Percentiles rank a stretch among this genome's conserved stretches.
phyloP scores from a whole-genome alignment of 2,797 vertebrate genomes.

The Chanos chanos region DNA sequence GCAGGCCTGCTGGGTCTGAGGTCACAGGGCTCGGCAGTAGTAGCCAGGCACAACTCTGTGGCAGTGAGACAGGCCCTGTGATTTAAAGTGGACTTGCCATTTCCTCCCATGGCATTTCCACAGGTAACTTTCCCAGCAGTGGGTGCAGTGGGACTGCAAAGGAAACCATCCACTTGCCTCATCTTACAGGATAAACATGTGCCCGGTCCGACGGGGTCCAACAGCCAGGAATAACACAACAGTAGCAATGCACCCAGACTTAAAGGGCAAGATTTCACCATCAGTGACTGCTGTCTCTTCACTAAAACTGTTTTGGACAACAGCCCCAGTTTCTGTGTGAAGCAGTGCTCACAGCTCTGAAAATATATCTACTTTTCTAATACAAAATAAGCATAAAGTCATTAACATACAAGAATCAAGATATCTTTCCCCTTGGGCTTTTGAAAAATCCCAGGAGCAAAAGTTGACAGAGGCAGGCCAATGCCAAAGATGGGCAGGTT shows the following conservation, averaged over 20 bases:
- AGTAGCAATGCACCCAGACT: not conserved
- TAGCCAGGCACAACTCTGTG: too few relatives aligned
- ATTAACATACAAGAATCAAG: constrained; percentile 1
- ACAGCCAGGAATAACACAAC: not conserved
- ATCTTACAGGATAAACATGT: not conserved
- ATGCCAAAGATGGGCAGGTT: constrained; percentile 1
- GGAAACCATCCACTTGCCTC: too few relatives aligned
- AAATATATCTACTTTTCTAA: constrained; percentile 1
- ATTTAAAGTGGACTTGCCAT: not conserved
- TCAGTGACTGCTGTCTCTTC: not conserved
- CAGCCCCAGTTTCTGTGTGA: not conserved
- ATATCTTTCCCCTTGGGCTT: not conserved
- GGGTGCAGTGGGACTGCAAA: not conserved
- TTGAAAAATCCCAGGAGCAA: constrained; percentile 11
- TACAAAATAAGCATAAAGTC: not conserved
- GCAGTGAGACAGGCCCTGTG: not conserved
- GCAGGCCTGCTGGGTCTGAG: not conserved
- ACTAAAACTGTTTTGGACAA: not conserved
- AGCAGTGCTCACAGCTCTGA: constrained; percentile 21
- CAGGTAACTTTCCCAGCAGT: not conserved
- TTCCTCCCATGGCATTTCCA: not conserved
- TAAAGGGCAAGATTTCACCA: too few relatives aligned
- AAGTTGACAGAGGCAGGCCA: not conserved
- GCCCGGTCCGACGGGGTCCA: not conserved
- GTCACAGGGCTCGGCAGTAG: not conserved